Evolutionary conservation across 2,888 invertebrate species (phyloP), one percentile per base, ranked within the genome.

Genomic region (Macrophya annulata): DNA sequence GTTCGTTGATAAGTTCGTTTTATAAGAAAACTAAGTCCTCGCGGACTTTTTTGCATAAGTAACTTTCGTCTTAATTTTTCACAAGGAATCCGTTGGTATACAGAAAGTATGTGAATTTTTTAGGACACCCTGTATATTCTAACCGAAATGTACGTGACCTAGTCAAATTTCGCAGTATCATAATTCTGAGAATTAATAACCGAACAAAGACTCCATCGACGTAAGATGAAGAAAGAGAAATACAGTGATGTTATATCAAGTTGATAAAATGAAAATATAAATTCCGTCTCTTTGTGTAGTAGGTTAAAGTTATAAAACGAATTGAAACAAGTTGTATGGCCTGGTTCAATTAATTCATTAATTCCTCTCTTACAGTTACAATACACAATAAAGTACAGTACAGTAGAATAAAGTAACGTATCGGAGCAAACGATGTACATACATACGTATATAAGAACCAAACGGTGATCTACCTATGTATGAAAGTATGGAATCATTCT

Each of bases 291-390:
- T 17, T 25, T n/a, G 48, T 72, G 68, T 43, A 84, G 68, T 43
- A 84, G 77, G 84, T 86, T 86, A 76, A 31, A 59, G 68, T 82
- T 83, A 77, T 79, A 68, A 62, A 84, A 87, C 45, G 87, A 87
- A 87, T 87, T 87, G 87, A 87, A 87, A 82, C 85, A 86, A 87
- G 86, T 86, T 86, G 87, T 86, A 86, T 74, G 86, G 85, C 86
- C 88, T 87, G 87, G 86, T 89, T 86, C 88, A 88, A 89, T 89
- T 89, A 88, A 89, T 89, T 89, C 88, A 88, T 87, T 87, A 88
- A 88, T 89, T 89, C 87, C 71, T 68, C 72, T 79, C 85, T 40
- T 12, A 31, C 31, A 31, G 31, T 31, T 31, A 31, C 31, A 31
- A 31, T 31, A 31, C 31, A 31, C 1, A 3, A 31, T 31, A 43